These are phyloP conservation scores for Vidua chalybeata DNA, from an alignment of 2,113 vertebrate species.

Conservation along the genomic window DNA sequence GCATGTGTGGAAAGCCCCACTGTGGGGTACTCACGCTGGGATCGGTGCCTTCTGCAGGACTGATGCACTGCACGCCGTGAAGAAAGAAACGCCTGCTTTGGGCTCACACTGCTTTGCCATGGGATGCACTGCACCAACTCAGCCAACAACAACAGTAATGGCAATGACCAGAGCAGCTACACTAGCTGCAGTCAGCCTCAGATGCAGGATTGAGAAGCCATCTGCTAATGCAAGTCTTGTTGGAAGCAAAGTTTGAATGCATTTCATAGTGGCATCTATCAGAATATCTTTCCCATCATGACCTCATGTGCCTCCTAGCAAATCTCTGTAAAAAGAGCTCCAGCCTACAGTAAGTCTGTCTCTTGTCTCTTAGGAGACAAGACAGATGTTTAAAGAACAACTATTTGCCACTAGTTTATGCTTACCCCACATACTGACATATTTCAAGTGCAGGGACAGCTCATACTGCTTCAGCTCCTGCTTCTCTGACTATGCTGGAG, in stretches of 20 bases:
- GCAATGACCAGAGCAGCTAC: background rate
- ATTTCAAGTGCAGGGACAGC: background rate
- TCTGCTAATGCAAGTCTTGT: background rate
- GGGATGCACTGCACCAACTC: background rate
- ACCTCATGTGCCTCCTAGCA: background rate
- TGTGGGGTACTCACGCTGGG: too few relatives aligned
- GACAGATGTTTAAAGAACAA: background rate
- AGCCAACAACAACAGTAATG: background rate
- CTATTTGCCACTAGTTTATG: background rate
- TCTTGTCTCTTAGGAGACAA: background rate
- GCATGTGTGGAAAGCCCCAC: background rate
- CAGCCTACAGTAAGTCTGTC: background rate
- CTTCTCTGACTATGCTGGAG: background rate
- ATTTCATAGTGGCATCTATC: background rate
- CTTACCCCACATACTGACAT: background rate
- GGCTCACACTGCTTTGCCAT: rapidly evolving
- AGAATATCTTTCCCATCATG: background rate
- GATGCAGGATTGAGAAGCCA: background rate
- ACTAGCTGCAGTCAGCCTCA: background rate
- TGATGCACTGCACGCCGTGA: rapidly evolving
- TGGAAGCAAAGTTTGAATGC: background rate
- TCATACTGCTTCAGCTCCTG: background rate
- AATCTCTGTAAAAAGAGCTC: background rate
- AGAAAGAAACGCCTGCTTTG: rapidly evolving
- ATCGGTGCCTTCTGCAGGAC: background rate